phyloP scores from a whole-genome alignment of 2,797 vertebrate genomes.

The Cynodonichthys magdalenae region DNA sequence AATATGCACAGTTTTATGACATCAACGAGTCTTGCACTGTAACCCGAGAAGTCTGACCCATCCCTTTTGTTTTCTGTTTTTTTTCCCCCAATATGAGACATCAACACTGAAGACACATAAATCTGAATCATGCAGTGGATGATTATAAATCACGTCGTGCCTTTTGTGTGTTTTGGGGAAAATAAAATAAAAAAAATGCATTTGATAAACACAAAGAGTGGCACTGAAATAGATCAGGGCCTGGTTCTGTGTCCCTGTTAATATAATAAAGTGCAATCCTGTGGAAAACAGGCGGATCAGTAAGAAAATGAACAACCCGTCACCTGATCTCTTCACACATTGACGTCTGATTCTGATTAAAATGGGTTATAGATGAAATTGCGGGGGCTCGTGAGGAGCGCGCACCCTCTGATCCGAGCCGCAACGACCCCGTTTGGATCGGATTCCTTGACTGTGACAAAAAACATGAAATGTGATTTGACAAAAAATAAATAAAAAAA shows the following conservation, averaged over 20 bases:
- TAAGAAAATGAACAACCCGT: conserved; percentile 28
- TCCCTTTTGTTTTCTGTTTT: conserved; percentile 74
- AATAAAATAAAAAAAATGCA: conserved; percentile 12
- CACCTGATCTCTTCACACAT: conserved; percentile 21
- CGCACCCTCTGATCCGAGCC: conserved; percentile 24
- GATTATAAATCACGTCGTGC: conserved; percentile 49
- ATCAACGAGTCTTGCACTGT: conserved; percentile 45
- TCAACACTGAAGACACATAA: conserved; percentile 51
- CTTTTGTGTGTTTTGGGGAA: conserved; percentile 56
- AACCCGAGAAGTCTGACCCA: conserved; percentile 70
- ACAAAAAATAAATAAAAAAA: background rate
- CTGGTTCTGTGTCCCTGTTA: conserved; percentile 29
- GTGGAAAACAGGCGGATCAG: conserved; percentile 11
- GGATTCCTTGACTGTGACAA: background rate
- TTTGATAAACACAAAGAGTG: conserved; percentile 52
- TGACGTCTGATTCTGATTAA: conserved; percentile 49
- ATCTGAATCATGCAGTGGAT: conserved; percentile 27
- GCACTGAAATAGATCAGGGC: conserved; percentile 35
- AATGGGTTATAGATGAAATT: conserved; percentile 38
- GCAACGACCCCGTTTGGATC: conserved; percentile 1
- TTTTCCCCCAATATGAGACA: conserved; percentile 53
- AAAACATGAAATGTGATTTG: background rate
- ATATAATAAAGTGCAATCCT: conserved; percentile 42
- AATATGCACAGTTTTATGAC: conserved; percentile 6
- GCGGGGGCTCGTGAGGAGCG: conserved; percentile 37